phyloP scores from a whole-genome alignment of 2,888 invertebrate species.

The Lasioglossum pauxillum region DNA sequence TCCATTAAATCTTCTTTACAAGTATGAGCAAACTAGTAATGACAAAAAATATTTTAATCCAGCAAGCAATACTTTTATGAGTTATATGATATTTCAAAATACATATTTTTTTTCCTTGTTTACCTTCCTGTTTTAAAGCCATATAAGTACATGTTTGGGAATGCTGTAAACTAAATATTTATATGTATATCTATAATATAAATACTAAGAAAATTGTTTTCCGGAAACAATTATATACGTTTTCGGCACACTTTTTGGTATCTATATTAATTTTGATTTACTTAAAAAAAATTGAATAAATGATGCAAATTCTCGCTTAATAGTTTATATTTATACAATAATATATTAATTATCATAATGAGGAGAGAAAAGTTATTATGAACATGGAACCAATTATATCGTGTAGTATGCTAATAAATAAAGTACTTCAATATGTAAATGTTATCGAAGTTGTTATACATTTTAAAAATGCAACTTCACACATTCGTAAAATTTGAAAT shows the following conservation, averaged over 20 bases:
- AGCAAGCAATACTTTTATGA: constrained; percentile 1
- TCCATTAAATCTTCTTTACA: constrained; percentile 5
- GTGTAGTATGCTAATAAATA: constrained; percentile 48
- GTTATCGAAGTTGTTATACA: constrained; percentile 42
- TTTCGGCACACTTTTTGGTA: background rate
- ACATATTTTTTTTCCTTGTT: constrained; percentile 8
- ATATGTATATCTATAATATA: background rate
- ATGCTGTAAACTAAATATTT: constrained; percentile 13
- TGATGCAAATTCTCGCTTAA: constrained; percentile 41
- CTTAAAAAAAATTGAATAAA: constrained; percentile 34
- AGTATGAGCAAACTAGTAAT: constrained; percentile 1
- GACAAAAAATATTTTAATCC: constrained; percentile 15
- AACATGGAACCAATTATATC: constrained; percentile 22
- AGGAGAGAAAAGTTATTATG: constrained; percentile 37
- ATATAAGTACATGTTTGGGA: constrained; percentile 28
- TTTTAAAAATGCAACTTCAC: constrained; percentile 46
- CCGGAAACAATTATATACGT: background rate
- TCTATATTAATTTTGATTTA: background rate
- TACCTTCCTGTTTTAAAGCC: constrained; percentile 6
- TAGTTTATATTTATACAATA: constrained; percentile 66
- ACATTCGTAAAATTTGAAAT: constrained; percentile 33
- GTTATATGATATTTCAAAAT: constrained; percentile 10
- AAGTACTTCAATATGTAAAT: constrained; percentile 45
- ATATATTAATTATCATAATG: constrained; percentile 60
- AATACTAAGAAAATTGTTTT: background rate